Percentiles rank a stretch among this genome's conserved stretches.
Conservation (phyloP, 2,888 invertebrate species). For the Morinoia aosen region DNA sequence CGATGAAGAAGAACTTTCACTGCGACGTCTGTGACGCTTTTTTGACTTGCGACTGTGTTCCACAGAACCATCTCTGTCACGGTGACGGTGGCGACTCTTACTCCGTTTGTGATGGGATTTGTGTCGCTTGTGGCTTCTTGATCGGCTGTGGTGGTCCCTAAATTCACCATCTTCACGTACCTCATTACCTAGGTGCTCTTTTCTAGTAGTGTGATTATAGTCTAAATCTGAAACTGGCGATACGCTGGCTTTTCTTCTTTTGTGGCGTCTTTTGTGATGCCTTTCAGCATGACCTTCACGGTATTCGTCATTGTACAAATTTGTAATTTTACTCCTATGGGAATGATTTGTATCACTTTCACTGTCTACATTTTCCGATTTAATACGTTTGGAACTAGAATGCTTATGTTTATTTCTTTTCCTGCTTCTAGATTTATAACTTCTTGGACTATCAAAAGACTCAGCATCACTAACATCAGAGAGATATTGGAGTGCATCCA, state of each 20-base stretch:
- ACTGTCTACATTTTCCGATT: background rate
- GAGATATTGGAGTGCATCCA: conserved; percentile 14
- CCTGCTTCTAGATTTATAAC: background rate
- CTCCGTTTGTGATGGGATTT: conserved; percentile 19
- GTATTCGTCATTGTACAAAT: background rate
- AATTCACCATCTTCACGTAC: background rate
- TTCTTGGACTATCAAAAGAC: background rate
- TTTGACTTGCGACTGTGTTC: background rate
- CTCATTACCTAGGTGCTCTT: background rate
- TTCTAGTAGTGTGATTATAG: background rate
- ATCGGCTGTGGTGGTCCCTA: background rate
- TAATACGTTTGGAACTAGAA: conserved; percentile 14
- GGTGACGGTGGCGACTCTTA: conserved; percentile 13
- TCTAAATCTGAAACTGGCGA: background rate
- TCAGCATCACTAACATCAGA: conserved; percentile 49
- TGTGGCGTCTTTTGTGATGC: background rate
- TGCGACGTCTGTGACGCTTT: conserved; percentile 20
- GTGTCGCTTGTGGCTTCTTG: conserved; percentile 6
- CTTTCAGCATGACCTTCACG: background rate
- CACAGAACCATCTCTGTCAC: background rate
- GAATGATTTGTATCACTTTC: background rate
- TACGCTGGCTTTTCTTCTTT: background rate
- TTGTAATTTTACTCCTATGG: background rate
- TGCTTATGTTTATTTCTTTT: background rate
- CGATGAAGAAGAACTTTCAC: conserved; percentile 30